phyloP scores from a whole-genome alignment of 2,113 vertebrate genomes.

The Paradoxurus hermaphroditus region DNA sequence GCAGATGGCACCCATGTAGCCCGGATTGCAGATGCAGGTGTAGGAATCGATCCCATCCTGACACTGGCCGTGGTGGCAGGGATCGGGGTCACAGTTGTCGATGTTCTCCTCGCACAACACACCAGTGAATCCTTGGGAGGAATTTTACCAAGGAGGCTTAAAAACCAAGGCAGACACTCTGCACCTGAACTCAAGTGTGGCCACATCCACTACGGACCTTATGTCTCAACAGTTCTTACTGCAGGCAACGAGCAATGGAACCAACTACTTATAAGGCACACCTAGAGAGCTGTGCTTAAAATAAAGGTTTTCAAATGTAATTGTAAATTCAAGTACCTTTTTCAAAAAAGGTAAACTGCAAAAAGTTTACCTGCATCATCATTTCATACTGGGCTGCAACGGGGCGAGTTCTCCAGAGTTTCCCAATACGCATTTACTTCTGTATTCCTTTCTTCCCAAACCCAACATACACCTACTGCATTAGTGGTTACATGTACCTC shows the following conservation, averaged over 20 bases:
- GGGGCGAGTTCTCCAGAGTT: background rate
- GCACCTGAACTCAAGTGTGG: background rate
- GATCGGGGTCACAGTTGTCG: slow-evolving; percentile 92
- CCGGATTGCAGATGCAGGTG: slow-evolving; percentile 89
- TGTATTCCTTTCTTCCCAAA: background rate
- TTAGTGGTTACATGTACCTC: background rate
- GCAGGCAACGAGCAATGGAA: background rate
- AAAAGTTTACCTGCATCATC: background rate
- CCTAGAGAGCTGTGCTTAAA: background rate
- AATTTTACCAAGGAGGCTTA: background rate
- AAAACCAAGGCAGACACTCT: background rate
- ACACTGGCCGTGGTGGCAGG: slow-evolving; percentile 93
- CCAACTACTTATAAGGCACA: background rate
- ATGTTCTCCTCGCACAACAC: slow-evolving; percentile 90
- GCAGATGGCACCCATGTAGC: slow-evolving; percentile 94
- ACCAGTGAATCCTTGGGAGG: slow-evolving; percentile 89
- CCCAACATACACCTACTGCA: background rate
- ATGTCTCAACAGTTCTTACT: accelerated
- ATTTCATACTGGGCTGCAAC: background rate
- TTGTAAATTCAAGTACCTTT: background rate
- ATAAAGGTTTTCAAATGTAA: background rate
- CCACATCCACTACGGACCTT: too few relatives aligned
- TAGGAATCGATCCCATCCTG: slow-evolving; percentile 93
- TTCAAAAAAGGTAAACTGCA: background rate
- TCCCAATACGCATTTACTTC: background rate